Evolutionary conservation across 2,113 vertebrate species (phyloP).

Genomic region (rat (Rattus norvegicus)): DNA sequence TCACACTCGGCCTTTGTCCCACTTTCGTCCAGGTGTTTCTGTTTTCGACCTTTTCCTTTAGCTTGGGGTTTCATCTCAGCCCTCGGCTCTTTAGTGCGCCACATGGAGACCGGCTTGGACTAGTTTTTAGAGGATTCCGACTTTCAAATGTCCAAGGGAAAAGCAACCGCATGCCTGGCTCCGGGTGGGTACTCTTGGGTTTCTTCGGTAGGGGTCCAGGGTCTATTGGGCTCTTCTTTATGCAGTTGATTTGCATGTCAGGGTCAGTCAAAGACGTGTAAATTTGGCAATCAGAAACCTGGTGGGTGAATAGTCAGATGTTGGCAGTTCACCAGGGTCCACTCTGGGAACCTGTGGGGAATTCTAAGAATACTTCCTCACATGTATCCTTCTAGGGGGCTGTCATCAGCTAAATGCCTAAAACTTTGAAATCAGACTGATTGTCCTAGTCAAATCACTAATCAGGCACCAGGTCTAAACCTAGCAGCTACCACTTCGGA

Average conservation of each 20-base stretch:
- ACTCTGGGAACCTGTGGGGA: not conserved
- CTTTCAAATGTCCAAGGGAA: not conserved
- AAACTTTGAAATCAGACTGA: no score
- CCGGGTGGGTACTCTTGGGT: not conserved
- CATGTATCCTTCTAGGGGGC: fast-evolving
- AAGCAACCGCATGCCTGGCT: not conserved
- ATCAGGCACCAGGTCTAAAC: no score
- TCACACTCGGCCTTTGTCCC: not conserved
- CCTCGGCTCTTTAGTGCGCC: no score
- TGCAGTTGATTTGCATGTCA: no score
- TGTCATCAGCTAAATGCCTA: not conserved
- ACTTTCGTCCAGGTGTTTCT: not conserved
- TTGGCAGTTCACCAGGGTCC: not conserved
- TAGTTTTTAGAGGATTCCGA: not conserved
- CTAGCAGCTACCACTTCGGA: no score
- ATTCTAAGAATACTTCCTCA: conserved; percentile 3
- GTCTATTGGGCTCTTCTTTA: no score
- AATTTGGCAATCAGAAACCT: no score
- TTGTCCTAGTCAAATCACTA: no score
- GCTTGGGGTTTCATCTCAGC: not conserved
- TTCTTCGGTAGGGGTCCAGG: no score
- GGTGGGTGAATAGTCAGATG: not conserved
- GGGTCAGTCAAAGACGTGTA: no score
- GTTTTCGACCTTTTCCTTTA: not conserved
- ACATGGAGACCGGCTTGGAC: not conserved